phyloP scores from a whole-genome alignment of 2,113 vertebrate species.

The Pachypanchax playfairii region DNA sequence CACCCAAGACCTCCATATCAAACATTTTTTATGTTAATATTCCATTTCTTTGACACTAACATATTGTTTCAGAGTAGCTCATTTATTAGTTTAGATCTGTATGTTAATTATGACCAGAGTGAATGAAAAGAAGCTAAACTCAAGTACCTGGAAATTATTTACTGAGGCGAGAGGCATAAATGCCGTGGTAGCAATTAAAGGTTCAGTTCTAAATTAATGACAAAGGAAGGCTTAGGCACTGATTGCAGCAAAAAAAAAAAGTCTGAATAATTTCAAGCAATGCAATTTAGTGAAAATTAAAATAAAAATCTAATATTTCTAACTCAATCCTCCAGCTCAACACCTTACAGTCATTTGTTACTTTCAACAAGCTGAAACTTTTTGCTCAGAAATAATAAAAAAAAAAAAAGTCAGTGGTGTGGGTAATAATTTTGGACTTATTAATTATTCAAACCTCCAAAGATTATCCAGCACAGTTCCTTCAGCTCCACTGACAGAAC shows the following conservation, averaged over 20 bases:
- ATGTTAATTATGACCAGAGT: background rate
- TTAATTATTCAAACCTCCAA: background rate
- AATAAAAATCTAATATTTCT: background rate
- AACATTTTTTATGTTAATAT: too few relatives aligned
- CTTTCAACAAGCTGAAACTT: background rate
- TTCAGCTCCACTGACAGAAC: background rate
- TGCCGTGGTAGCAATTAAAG: background rate
- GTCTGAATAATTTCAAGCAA: background rate
- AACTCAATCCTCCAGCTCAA: too few relatives aligned
- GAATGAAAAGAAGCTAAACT: too few relatives aligned
- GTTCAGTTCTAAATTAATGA: background rate
- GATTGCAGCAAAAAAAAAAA: background rate
- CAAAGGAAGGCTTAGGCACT: background rate
- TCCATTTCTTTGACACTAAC: too few relatives aligned
- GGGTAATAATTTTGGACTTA: constrained; percentile 2
- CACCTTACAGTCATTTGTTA: background rate
- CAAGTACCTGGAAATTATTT: too few relatives aligned
- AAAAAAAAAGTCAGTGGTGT: too few relatives aligned
- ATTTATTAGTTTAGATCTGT: background rate
- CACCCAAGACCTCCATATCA: too few relatives aligned
- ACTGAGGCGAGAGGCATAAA: background rate
- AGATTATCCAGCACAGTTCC: background rate
- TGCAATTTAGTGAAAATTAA: background rate
- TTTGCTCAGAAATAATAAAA: background rate
- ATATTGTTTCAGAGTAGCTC: too few relatives aligned